Evolutionary conservation across 2,888 invertebrate genomes (phyloP), one percentile per base, ranked within the genome.

Genomic region (Polylopha cassiicola): DNA sequence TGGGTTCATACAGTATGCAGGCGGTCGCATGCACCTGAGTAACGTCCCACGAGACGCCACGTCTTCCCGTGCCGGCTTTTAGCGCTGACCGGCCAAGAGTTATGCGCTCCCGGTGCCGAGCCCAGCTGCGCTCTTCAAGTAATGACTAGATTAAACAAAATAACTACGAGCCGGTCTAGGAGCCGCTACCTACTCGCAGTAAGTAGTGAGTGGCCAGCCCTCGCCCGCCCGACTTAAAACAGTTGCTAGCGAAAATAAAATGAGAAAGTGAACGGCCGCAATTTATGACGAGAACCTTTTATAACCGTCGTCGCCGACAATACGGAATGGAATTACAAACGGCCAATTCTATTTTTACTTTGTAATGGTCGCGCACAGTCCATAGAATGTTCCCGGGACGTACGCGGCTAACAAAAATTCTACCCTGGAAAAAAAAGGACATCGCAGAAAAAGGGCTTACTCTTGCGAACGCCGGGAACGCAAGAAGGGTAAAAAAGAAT

Each of bases 401-500:
- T 51, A 57, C 61, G 63, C 58, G 55, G 63, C 65, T 57, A 63
- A 66, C 75, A 73, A 76, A 81, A 81, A 81, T 79, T 79, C 78
- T 75, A 53, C 59, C 55, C 59, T 59, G 67, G 65, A 67, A 78
- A 80, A n/a, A 78, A 84, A 84, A 79, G 80, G 77, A 79, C 78
- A 66, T 77, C 73, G 76, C 77, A 79, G 74, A 78, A 84, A 84
- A 84, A 82, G 84, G 82, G 82, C 82, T 82, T 81, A 82, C 81
- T 77, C 75, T 74, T 74, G 78, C 80, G 77, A 81, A 80, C 67
- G 70, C 54, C 56, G 66, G 65, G 70, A 70, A 72, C 76, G 77
- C 77, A 82, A 85, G 86, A 86, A 86, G 86, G 86, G 84, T 85
- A 84, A 85, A 86, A 86, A 86, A 86, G 86, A 86, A 85, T 85